Evolutionary conservation across 2,888 invertebrate species (phyloP).

Genomic region (Ormia ochracea): DNA sequence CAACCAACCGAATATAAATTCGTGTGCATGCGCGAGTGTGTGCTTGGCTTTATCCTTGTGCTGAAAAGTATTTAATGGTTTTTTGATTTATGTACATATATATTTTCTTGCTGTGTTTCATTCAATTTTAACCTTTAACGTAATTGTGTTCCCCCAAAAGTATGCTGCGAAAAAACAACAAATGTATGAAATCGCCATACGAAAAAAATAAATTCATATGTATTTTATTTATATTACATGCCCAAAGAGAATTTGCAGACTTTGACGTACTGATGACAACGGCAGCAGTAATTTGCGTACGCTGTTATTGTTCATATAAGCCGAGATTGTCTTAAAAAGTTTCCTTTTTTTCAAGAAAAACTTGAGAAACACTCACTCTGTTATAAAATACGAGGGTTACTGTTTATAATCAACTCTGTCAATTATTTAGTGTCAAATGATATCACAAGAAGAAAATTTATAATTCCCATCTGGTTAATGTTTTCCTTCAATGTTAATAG

Average conservation of each 20-base stretch:
- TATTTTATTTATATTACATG: conserved; percentile 21
- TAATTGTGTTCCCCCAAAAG: conserved; percentile 3
- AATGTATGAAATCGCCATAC: conserved; percentile 2
- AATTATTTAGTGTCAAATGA: background rate
- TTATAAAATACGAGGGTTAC: background rate
- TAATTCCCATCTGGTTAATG: no score
- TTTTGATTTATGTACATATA: conserved; percentile 62
- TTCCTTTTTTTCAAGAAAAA: conserved; percentile 21
- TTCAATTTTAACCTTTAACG: conserved; percentile 31
- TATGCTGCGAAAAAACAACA: background rate
- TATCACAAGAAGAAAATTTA: no score
- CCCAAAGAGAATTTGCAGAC: background rate
- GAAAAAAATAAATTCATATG: background rate
- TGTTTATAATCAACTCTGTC: background rate
- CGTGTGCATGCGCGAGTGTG: background rate
- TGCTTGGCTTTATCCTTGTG: conserved; percentile 18
- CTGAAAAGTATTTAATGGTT: conserved; percentile 59
- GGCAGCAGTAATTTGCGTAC: conserved; percentile 5
- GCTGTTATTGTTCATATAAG: no score
- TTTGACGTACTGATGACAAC: background rate
- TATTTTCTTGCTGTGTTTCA: conserved; percentile 14
- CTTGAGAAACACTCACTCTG: conserved; percentile 5
- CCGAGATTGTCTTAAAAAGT: no score
- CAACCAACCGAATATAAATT: background rate
- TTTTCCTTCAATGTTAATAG: no score